Evolutionary conservation across 2,113 vertebrate species (phyloP).

Genomic region (Caracal caracal): DNA sequence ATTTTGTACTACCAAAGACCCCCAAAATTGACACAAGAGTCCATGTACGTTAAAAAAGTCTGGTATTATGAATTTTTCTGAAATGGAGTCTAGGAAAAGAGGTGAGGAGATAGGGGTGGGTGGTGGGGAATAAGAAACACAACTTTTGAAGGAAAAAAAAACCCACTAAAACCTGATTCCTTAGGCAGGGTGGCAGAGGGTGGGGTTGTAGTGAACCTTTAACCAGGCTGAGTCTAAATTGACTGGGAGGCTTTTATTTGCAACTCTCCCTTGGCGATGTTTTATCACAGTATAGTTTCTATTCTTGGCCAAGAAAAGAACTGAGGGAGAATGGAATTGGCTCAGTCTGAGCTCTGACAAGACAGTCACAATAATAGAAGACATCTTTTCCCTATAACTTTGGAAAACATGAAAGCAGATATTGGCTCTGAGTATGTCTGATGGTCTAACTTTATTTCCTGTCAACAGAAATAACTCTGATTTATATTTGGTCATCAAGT

Average conservation of each 20-base stretch:
- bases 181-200: neutral
- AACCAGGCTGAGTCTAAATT: neutral
- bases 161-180: neutral
- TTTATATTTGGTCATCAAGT: slow-evolving; percentile 64
- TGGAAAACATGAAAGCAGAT: slow-evolving; percentile 72
- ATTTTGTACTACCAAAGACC: neutral
- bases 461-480: slow-evolving; percentile 77
- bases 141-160: slow-evolving; percentile 31
- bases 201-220: neutral
- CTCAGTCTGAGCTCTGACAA: neutral
- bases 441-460: slow-evolving; percentile 74
- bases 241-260: neutral
- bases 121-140: neutral
- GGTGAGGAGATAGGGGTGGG: neutral
- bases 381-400: slow-evolving; percentile 68
- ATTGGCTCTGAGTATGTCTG: slow-evolving; percentile 71
- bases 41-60: neutral
- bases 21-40: neutral
- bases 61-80: neutral
- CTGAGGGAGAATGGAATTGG: neutral
- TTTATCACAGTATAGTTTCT: slow-evolving; percentile 59
- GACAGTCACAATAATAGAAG: slow-evolving; percentile 53
- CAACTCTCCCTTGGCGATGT: neutral
- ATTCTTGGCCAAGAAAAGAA: slow-evolving; percentile 21
- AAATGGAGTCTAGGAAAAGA: neutral